Base-by-base conservation (phyloP, 1,140 invertebrate species). In the Drosophila lacertosa region DNA sequence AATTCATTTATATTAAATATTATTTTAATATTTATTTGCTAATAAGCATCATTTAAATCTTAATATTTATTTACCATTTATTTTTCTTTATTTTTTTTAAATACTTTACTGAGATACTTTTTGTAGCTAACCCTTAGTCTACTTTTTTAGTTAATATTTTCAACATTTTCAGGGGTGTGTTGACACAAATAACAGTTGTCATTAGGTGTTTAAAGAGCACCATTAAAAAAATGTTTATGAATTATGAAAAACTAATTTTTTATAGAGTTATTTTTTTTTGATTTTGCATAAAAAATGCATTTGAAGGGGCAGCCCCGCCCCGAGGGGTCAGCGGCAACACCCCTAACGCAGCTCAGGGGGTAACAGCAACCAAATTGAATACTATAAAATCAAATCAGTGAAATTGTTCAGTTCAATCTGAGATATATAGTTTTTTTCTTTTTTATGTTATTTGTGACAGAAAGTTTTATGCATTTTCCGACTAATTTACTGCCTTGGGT, bases 371-470 rank as follows among this genome's bases (percentile, higher is more conserved):
- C n/a, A 15, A 37, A 20, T 45, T 45, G 45, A 20, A 51, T 62
- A 54, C 39, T 35, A 50, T 29, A 20, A 66, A 64, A 68, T 62
- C 37, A 60, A 67, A 80, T 80, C 58, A 80, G 54, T 57, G 55
- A 50, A 60, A 68, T 60, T 13, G 3, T 40, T 40, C 40, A 44
- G 42, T 44, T 13, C 10, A 55, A 29, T 55, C 59, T 13, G 70
- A 78, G 50, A 67, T 42, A 13, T 44, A 29, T 77, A 13, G 75
- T 77, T 75, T 57, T 62, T 51, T 54, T 54, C 54, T 64, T 77
- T 74, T 83, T 72, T 76, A 82, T 76, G 72, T 79, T 74, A 73
- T 77, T 79, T 65, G 62, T 47, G 54, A 76, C 62, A 80, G 51
- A 54, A 26, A 54, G 37, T 76, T 80, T 77, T 74, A 78, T 82